These are phyloP conservation scores for Callochromis pleurospilus DNA, from an alignment of 2,113 vertebrate genomes.

Conservation along the genomic window DNA sequence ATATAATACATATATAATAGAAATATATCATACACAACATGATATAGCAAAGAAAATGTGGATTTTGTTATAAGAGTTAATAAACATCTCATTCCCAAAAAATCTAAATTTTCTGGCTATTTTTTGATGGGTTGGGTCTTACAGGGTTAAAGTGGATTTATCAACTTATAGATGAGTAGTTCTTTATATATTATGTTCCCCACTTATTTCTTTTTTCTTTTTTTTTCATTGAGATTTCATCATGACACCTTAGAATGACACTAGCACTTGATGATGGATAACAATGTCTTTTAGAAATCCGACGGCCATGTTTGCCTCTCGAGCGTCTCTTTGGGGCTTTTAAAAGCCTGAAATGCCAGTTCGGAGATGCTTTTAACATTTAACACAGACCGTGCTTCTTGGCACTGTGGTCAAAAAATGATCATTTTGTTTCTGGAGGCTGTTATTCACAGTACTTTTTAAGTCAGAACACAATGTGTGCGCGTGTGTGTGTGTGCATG, in stretches of 20 bases:
- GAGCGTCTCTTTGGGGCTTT: neutral
- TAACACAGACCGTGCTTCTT: neutral
- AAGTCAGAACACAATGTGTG: neutral
- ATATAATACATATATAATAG: neutral
- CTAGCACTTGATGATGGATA: neutral
- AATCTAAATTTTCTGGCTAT: neutral
- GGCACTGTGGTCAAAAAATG: neutral
- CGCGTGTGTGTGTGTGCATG: neutral
- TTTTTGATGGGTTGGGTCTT: neutral
- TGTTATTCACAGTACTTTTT: neutral
- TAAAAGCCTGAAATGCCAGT: neutral
- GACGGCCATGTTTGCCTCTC: neutral
- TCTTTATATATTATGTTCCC: neutral
- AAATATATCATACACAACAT: neutral
- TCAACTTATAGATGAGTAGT: neutral
- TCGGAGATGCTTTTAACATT: neutral
- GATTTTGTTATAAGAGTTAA: neutral
- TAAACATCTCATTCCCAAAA: neutral
- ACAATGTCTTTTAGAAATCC: neutral
- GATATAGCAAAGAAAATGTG: neutral
- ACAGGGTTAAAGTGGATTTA: neutral
- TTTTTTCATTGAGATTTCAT: neutral
- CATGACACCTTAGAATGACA: neutral
- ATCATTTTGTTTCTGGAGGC: neutral
- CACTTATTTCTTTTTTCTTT: rapidly evolving